A percentile compares a stretch with the other conserved stretches of the same genome.
phyloP scores from a whole-genome alignment of 2,888 invertebrate species.

The Amorpha juglandis region DNA sequence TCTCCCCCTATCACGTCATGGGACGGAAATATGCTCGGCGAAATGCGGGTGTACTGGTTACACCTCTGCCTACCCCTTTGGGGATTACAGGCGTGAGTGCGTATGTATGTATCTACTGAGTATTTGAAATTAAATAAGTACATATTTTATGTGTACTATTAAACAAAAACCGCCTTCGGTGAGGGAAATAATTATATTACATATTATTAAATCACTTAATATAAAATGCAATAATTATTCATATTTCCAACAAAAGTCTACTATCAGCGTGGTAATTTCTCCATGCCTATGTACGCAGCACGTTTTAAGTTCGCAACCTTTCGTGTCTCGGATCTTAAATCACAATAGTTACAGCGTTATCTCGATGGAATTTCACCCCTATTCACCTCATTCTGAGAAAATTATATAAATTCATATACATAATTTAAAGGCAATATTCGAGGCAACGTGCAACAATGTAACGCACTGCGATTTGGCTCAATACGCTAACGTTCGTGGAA shows the following conservation, averaged over 20 bases:
- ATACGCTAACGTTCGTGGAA: conserved; percentile 1
- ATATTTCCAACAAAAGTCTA: not conserved
- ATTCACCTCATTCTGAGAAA: conserved; percentile 8
- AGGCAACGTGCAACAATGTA: conserved; percentile 14
- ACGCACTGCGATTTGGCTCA: not conserved
- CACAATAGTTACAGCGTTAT: not conserved
- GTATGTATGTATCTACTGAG: too few relatives aligned
- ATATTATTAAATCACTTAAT: not conserved
- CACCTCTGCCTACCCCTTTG: too few relatives aligned
- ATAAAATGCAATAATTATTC: not conserved
- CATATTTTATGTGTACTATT: too few relatives aligned
- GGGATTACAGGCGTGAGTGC: too few relatives aligned
- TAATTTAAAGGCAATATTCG: conserved; percentile 9
- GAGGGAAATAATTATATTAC: too few relatives aligned
- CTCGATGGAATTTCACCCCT: conserved; percentile 8
- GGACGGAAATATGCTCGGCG: too few relatives aligned
- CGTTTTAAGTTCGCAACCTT: conserved; percentile 16
- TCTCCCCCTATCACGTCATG: too few relatives aligned
- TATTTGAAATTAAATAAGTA: too few relatives aligned
- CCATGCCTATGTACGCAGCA: not conserved
- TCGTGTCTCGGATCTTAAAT: conserved; percentile 5
- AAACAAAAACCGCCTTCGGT: too few relatives aligned
- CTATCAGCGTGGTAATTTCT: not conserved
- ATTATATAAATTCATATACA: conserved; percentile 12
- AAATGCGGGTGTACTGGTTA: too few relatives aligned